Conservation (phyloP, 2,888 invertebrate genomes). For the Mantis religiosa region DNA sequence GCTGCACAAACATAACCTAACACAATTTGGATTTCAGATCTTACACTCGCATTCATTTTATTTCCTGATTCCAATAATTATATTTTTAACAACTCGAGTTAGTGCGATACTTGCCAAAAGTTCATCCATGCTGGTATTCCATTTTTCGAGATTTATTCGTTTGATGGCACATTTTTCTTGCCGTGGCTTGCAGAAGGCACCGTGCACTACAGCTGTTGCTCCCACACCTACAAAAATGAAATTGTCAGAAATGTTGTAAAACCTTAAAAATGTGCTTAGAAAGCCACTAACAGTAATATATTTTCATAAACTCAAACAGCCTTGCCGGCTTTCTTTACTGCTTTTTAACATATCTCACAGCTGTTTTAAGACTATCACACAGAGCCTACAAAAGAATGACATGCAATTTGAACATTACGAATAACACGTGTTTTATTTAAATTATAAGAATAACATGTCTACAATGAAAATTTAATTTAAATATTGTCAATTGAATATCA, state of each 20-base stretch:
- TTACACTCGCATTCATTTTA: background rate
- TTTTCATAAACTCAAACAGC: background rate
- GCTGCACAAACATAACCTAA: background rate
- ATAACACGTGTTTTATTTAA: background rate
- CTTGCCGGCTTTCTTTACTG: background rate
- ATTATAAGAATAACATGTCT: background rate
- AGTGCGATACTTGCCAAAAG: constrained; percentile 65
- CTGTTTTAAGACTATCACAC: background rate
- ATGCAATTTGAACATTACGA: background rate
- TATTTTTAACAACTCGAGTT: background rate
- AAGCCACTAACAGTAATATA: background rate
- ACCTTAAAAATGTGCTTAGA: too few relatives aligned
- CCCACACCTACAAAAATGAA: constrained; percentile 70
- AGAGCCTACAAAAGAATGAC: background rate
- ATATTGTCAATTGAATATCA: background rate
- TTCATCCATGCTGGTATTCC: constrained; percentile 99
- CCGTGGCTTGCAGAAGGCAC: constrained; percentile 84
- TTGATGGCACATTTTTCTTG: constrained; percentile 97
- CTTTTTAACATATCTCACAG: background rate
- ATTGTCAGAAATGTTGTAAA: too few relatives aligned
- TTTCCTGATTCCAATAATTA: background rate
- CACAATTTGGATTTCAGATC: background rate
- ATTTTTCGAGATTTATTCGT: constrained; percentile 97
- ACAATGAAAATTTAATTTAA: background rate
- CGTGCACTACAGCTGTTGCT: constrained; percentile 93